Evolutionary conservation across 1,140 invertebrate species (phyloP).

Genomic region (Micrasema minimum): DNA sequence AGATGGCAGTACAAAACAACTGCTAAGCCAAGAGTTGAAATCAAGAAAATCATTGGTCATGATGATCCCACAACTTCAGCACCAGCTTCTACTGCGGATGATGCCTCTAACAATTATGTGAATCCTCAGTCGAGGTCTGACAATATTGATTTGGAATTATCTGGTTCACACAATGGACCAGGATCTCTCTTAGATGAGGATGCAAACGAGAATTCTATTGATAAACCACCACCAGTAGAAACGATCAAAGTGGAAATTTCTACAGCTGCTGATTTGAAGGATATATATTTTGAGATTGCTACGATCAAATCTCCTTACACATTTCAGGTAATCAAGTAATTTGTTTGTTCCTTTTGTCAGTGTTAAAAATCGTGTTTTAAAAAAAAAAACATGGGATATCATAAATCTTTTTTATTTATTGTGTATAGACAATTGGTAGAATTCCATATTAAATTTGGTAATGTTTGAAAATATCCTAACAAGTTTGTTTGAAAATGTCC

Average conservation of each 20-base stretch:
- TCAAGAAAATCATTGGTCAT: constrained; percentile 76
- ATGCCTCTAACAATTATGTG: constrained; percentile 61
- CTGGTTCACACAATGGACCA: constrained; percentile 73
- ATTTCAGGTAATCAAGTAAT: constrained; percentile 88
- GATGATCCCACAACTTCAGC: constrained; percentile 65
- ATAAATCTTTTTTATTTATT: too few species aligned
- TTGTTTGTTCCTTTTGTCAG: too few species aligned
- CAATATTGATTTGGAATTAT: constrained; percentile 74
- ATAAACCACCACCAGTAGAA: constrained; percentile 75
- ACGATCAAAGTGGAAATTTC: constrained; percentile 88
- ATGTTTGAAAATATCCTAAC: too few species aligned
- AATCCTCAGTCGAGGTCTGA: constrained; percentile 62
- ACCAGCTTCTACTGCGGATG: constrained; percentile 60
- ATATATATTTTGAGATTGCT: constrained; percentile 87
- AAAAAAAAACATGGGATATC: too few species aligned
- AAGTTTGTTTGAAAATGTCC: too few species aligned
- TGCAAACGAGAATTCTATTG: constrained; percentile 69
- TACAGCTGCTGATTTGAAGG: constrained; percentile 83
- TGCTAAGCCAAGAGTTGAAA: constrained; percentile 84
- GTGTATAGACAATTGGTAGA: too few species aligned
- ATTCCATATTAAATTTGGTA: too few species aligned
- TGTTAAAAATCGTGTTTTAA: too few species aligned
- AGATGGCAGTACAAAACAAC: constrained; percentile 90
- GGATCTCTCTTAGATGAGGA: constrained; percentile 71
- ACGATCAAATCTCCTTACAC: constrained; percentile 90